These are phyloP conservation scores for Trichogramma evanescens DNA, from an alignment of 2,888 invertebrate species.

Conservation along the genomic window DNA sequence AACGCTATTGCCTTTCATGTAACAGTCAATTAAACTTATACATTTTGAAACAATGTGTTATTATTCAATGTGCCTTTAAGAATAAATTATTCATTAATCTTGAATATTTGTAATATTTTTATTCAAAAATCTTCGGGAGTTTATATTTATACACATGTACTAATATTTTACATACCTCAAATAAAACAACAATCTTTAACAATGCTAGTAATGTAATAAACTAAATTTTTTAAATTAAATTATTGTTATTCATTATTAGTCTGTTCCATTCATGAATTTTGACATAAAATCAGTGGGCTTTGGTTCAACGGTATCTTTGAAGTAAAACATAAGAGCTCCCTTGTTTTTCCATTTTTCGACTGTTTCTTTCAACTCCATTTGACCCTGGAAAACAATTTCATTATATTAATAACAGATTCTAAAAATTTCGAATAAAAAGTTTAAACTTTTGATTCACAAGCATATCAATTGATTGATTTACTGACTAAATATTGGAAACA, in stretches of 20 bases:
- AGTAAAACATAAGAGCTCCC: conserved; percentile 79
- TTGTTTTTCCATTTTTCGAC: conserved; percentile 85
- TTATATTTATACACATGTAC: conserved; percentile 10
- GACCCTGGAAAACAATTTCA: conserved; percentile 60
- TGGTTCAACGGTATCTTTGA: conserved; percentile 74
- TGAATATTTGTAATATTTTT: background rate
- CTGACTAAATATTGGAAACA: background rate
- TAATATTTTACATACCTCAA: conserved; percentile 11
- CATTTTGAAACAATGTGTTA: conserved; percentile 17
- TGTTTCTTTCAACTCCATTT: conserved; percentile 89
- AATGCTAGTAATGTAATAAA: conserved; percentile 3
- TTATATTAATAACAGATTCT: background rate
- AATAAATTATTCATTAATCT: background rate
- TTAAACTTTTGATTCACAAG: background rate
- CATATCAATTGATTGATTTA: background rate
- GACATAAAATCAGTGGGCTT: conserved; percentile 87
- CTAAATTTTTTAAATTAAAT: conserved; percentile 23
- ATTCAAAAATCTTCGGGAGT: background rate
- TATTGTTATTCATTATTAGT: conserved; percentile 45
- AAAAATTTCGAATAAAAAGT: background rate
- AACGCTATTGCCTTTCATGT: conserved; percentile 31
- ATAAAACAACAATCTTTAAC: background rate
- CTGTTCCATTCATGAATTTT: conserved; percentile 69
- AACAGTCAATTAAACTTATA: conserved; percentile 26
- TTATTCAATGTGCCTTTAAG: background rate